Conservation (phyloP, 2,888 invertebrate genomes). For the Cosmia trapezina region DNA sequence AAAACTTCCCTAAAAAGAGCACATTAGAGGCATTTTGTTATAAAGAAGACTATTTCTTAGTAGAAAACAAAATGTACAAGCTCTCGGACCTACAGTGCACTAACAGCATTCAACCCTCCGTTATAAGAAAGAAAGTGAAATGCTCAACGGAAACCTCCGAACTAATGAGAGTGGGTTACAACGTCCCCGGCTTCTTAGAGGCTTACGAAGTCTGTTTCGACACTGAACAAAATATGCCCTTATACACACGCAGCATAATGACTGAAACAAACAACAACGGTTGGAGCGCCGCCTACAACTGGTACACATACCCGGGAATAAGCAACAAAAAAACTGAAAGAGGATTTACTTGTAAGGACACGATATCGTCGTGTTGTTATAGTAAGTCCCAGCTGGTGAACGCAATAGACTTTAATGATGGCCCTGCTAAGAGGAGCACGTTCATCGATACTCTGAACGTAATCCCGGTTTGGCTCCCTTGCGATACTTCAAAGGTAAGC, state of each 20-base stretch:
- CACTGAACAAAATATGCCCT: slow-evolving; percentile 49
- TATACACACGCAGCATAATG: slow-evolving; percentile 46
- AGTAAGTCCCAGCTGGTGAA: slow-evolving; percentile 62
- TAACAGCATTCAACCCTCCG: slow-evolving; percentile 40
- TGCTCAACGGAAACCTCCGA: slow-evolving; percentile 57
- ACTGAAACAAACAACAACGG: slow-evolving; percentile 23
- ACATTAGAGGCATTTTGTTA: slow-evolving; percentile 52
- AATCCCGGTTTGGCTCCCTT: slow-evolving; percentile 60
- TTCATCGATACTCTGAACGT: slow-evolving; percentile 65
- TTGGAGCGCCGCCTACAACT: slow-evolving; percentile 10
- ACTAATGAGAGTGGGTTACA: slow-evolving; percentile 61
- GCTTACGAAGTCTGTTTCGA: slow-evolving; percentile 64
- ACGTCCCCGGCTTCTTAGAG: slow-evolving; percentile 51
- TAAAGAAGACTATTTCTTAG: slow-evolving; percentile 47
- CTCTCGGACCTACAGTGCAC: slow-evolving; percentile 60
- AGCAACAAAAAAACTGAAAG: slow-evolving; percentile 2
- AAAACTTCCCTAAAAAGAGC: slow-evolving; percentile 40
- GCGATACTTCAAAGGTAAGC: slow-evolving; percentile 47
- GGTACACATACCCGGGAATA: slow-evolving; percentile 53
- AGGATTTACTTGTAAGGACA: slow-evolving; percentile 48
- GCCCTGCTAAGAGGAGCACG: slow-evolving; percentile 57
- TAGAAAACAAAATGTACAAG: slow-evolving; percentile 45
- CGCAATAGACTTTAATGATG: slow-evolving; percentile 58
- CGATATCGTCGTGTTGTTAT: slow-evolving; percentile 56
- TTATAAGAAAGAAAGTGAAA: slow-evolving; percentile 38